phyloP scores from a whole-genome alignment of 2,888 invertebrate genomes.

The Agonopterix heracliana region DNA sequence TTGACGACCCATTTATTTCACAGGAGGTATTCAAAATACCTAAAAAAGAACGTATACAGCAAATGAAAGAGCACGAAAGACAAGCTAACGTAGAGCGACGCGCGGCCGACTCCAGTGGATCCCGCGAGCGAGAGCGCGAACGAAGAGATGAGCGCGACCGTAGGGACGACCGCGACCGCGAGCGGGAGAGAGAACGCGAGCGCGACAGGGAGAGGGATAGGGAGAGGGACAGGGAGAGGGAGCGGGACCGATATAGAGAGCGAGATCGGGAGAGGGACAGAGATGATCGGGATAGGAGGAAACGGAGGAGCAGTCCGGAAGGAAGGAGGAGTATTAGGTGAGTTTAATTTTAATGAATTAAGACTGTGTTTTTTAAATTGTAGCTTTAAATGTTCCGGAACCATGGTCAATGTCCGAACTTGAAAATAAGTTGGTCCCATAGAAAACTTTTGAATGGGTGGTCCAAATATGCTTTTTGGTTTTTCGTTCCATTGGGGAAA shows the following conservation, averaged over 20 bases:
- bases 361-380: too few relatives aligned
- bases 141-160: constrained; percentile 30
- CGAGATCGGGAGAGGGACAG: constrained; percentile 41
- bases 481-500: too few relatives aligned
- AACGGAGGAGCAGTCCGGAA: constrained; percentile 63
- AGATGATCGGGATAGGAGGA: constrained; percentile 58
- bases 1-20: constrained; percentile 10
- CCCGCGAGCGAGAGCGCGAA: constrained; percentile 47
- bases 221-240: constrained; percentile 44
- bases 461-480: too few relatives aligned
- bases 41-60: constrained; percentile 94
- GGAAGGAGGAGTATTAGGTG: constrained; percentile 63
- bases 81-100: constrained; percentile 83
- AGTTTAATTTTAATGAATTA: constrained; percentile 4
- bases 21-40: constrained; percentile 90
- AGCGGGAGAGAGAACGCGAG: constrained; percentile 39
- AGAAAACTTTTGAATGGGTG: too few relatives aligned
- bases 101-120: constrained; percentile 64
- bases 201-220: constrained; percentile 38
- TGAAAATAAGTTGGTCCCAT: too few relatives aligned
- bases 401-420: not conserved
- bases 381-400: not conserved
- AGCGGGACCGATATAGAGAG: constrained; percentile 43
- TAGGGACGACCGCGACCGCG: constrained; percentile 34
- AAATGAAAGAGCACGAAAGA: constrained; percentile 96